These are phyloP conservation scores for Pseudomyrmex pallidus DNA, from an alignment of 1,140 invertebrate genomes.

Conservation along the genomic window DNA sequence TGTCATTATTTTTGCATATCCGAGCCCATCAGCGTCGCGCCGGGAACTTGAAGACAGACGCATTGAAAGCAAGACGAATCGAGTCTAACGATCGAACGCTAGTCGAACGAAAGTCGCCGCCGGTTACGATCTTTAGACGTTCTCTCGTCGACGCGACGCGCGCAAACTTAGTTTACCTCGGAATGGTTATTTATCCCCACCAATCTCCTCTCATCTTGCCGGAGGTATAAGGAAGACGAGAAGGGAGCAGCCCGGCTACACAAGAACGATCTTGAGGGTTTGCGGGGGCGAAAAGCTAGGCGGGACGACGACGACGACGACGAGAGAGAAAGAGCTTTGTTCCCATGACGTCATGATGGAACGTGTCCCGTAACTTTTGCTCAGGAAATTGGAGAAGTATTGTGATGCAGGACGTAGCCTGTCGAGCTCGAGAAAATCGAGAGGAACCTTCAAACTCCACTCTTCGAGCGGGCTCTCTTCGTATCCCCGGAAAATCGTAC, in stretches of 20 bases:
- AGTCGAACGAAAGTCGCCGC: slow-evolving; percentile 58
- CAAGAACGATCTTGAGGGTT: slow-evolving; percentile 31
- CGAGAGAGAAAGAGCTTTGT: slow-evolving; percentile 70
- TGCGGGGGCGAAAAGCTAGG: slow-evolving; percentile 62
- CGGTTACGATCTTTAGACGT: slow-evolving; percentile 49
- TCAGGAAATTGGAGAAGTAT: slow-evolving; percentile 79
- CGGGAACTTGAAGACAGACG: slow-evolving; percentile 41
- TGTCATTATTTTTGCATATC: slow-evolving; percentile 53
- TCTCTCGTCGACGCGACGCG: slow-evolving; percentile 19
- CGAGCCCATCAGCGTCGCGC: neutral
- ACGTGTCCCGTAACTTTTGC: slow-evolving; percentile 78
- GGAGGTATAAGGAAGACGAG: slow-evolving; percentile 4
- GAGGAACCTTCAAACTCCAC: slow-evolving; percentile 70
- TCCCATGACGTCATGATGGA: slow-evolving; percentile 77
- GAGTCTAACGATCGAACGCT: slow-evolving; percentile 67
- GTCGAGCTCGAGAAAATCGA: slow-evolving; percentile 72
- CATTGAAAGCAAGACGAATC: slow-evolving; percentile 59
- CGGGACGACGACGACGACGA: slow-evolving; percentile 42
- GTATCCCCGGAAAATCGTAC: slow-evolving; percentile 65
- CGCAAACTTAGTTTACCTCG: slow-evolving; percentile 70
- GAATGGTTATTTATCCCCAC: slow-evolving; percentile 69
- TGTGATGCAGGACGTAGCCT: slow-evolving; percentile 76
- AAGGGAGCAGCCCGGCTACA: slow-evolving; percentile 39
- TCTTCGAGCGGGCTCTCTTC: slow-evolving; percentile 57
- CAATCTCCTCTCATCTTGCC: neutral